Conservation (phyloP, 2,888 invertebrate species). For the Acheta domesticus region DNA sequence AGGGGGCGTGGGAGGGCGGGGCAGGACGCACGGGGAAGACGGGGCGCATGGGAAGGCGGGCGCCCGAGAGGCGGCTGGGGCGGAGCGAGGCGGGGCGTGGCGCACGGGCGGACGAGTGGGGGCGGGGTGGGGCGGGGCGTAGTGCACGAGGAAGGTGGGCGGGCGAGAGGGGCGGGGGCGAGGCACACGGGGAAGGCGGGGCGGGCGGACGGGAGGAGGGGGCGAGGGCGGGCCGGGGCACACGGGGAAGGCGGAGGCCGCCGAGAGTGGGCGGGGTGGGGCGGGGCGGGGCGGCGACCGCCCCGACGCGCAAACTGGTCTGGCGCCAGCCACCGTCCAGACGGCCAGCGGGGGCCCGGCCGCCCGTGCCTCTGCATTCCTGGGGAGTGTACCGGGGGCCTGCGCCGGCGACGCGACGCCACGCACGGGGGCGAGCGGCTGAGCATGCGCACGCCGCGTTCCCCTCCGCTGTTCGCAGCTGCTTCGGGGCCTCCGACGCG, state of each 20-base stretch:
- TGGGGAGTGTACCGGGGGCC: too few relatives aligned
- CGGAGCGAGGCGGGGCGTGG: background rate
- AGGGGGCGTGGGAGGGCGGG: slow-evolving; percentile 6
- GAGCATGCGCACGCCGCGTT: too few relatives aligned
- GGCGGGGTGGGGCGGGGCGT: background rate
- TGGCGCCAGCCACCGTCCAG: slow-evolving; percentile 18
- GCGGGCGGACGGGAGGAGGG: slow-evolving; percentile 4
- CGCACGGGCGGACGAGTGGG: background rate
- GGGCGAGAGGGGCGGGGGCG: slow-evolving; percentile 19
- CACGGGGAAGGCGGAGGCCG: background rate
- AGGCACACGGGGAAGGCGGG: slow-evolving; percentile 7
- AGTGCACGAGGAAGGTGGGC: background rate
- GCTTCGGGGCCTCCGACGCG: too few relatives aligned
- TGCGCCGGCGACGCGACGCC: too few relatives aligned
- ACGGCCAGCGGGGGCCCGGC: slow-evolving; percentile 19
- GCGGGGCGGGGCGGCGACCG: background rate
- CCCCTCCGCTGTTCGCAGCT: too few relatives aligned
- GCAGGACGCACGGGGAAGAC: slow-evolving; percentile 12
- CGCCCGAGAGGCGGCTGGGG: background rate
- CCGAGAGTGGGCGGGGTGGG: too few relatives aligned
- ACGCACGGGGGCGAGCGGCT: too few relatives aligned
- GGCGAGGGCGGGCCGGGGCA: background rate
- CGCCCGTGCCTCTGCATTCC: slow-evolving; percentile 20
- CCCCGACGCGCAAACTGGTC: background rate
- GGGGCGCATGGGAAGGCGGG: too few relatives aligned